Conservation (phyloP, 2,797 vertebrate genomes). For the Lithobates pipiens region DNA sequence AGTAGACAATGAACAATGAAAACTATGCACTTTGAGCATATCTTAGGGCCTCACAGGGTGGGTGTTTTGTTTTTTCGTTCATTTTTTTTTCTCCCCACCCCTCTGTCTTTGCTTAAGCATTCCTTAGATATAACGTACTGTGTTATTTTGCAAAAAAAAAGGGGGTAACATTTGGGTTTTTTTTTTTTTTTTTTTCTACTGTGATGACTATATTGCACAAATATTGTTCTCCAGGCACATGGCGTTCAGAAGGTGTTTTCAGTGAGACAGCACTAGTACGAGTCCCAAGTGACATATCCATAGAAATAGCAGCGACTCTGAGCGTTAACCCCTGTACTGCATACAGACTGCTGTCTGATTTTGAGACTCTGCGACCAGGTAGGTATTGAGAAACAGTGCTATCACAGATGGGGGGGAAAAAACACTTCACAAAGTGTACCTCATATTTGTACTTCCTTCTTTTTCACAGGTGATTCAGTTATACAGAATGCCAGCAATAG, state of each 20-base stretch:
- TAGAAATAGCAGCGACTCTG: conserved; percentile 88
- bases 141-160: neutral
- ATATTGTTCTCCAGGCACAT: conserved; percentile 80
- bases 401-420: neutral
- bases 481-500: conserved; percentile 98
- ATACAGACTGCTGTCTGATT: conserved; percentile 89
- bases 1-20: too few relatives aligned
- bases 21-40: too few relatives aligned
- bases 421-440: neutral
- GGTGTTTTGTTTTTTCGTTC: too few relatives aligned
- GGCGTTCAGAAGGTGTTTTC: conserved; percentile 84
- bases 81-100: too few relatives aligned
- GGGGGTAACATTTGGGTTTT: too few relatives aligned
- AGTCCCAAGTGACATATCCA: conserved; percentile 83
- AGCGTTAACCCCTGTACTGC: conserved; percentile 95
- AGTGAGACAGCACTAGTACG: conserved; percentile 76
- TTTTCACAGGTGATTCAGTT: conserved; percentile 84
- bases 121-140: too few relatives aligned
- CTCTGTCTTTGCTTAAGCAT: too few relatives aligned
- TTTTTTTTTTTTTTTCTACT: neutral
- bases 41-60: too few relatives aligned
- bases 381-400: neutral
- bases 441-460: conserved; percentile 32
- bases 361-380: conserved; percentile 88
- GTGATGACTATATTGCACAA: neutral